phyloP scores from a whole-genome alignment of 1,140 invertebrate genomes.

The Tetramorium parvispinum region DNA sequence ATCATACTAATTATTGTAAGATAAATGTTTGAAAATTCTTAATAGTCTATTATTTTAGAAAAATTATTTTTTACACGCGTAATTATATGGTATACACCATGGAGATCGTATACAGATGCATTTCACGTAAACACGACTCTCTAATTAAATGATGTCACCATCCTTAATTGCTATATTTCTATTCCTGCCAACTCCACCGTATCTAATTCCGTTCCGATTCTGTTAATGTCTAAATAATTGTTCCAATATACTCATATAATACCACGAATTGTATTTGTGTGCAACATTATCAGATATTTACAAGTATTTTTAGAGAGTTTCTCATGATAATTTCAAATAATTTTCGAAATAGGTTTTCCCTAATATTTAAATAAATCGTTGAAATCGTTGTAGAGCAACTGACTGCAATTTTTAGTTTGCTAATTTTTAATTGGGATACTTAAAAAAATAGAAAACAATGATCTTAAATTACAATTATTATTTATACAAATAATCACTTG shows the following conservation, averaged over 20 bases:
- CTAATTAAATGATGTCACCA: slow-evolving; percentile 67
- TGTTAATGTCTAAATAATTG: slow-evolving; percentile 60
- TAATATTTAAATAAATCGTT: not conserved
- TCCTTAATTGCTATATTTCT: slow-evolving; percentile 80
- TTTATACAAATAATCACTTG: not conserved
- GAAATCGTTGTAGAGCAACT: not conserved
- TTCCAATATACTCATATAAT: not conserved
- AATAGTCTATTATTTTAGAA: not conserved
- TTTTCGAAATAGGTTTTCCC: too few species aligned
- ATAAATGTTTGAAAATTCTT: not conserved
- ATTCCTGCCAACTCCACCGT: slow-evolving; percentile 73
- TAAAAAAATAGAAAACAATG: not conserved
- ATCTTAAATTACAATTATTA: not conserved
- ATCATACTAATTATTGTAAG: too few species aligned
- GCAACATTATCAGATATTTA: not conserved
- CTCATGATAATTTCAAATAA: not conserved
- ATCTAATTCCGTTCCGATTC: slow-evolving; percentile 76
- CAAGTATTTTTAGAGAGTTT: not conserved
- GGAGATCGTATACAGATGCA: not conserved
- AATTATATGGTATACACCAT: not conserved
- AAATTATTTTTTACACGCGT: not conserved
- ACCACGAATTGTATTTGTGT: not conserved
- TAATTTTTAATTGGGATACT: not conserved
- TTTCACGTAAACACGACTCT: not conserved
- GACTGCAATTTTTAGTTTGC: not conserved